Evolutionary conservation across 1,140 invertebrate genomes (phyloP), one percentile per base, ranked within the genome.

Genomic region (Caenorhabditis tropicalis): DNA sequence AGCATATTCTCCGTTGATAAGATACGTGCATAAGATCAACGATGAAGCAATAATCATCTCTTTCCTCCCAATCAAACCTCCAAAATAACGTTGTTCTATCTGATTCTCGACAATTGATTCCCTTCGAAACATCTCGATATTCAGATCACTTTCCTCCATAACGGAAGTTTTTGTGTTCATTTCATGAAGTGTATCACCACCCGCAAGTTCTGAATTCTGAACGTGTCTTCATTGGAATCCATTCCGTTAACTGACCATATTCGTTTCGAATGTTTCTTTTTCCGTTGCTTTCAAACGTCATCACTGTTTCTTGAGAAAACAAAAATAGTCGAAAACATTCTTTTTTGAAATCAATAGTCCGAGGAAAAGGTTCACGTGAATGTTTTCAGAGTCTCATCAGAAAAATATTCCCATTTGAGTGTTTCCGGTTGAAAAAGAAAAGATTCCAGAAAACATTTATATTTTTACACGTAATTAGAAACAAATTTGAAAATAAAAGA

Each of bases 1-100:
- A 21, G 65, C 65, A 74, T 74, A 74, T 24, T 39, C 65, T 24
- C 65, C 65, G 43, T 74, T 74, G 2, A 74, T 21, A 39, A 74
- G 36, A 31, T 74, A 74, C 33, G 43, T 21, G n/a, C 65, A 74
- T 7, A 74, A 1, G 3, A 10, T 10, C 65, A 74, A 2, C 12
- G 5, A 3, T 7, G 65, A 74, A 6, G 15, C 0, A 24, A 74
- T 43, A 15, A 43, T 5, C 10, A 74, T 7, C 36, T 74, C 36
- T 24, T 74, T 74, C 21, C 15, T 43, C 10, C 65, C 65, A 39
- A 74, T 24, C 0, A 74, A 15, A 1, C 65, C 65, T 24, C 29
- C 36, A 5, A 74, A 43, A 43, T 74, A 74, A 6, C 65, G 65
- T 10, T 9, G 33, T n/a, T 74, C 65, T 19, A 5, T 12, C 5